A percentile compares a stretch with the other conserved stretches of the same genome.
Conservation (phyloP, 2,797 vertebrate species). For the Centroberyx gerrardi region DNA sequence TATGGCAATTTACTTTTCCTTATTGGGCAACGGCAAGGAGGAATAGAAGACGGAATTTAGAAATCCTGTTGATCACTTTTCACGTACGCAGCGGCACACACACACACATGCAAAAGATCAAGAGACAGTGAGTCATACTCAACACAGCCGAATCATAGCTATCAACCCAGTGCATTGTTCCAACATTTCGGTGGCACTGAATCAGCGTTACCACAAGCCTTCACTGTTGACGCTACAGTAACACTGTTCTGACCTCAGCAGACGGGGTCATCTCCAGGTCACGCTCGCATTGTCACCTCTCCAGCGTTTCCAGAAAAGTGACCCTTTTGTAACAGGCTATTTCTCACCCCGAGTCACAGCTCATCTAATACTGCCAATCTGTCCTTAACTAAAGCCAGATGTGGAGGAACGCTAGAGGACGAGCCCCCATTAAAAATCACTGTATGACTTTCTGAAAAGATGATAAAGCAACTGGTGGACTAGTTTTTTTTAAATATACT, state of each 20-base stretch:
- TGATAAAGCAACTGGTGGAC: slow-evolving; percentile 18
- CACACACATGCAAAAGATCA: background rate
- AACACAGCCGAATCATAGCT: slow-evolving; percentile 40
- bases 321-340: slow-evolving; percentile 57
- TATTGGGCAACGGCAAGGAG: slow-evolving; percentile 33
- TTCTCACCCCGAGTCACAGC: slow-evolving; percentile 67
- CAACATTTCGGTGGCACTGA: slow-evolving; percentile 37
- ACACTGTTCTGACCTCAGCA: slow-evolving; percentile 44
- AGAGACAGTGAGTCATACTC: slow-evolving; percentile 40
- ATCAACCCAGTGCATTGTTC: slow-evolving; percentile 24
- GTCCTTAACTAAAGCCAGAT: slow-evolving; percentile 77
- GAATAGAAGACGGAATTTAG: slow-evolving; percentile 18
- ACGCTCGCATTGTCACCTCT: slow-evolving; percentile 63
- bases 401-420: slow-evolving; percentile 50
- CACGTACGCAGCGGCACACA: background rate
- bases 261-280: slow-evolving; percentile 63
- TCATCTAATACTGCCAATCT: slow-evolving; percentile 60
- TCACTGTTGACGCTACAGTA: slow-evolving; percentile 46
- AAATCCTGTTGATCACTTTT: slow-evolving; percentile 26
- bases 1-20: slow-evolving; percentile 62
- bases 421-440: slow-evolving; percentile 46
- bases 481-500: background rate
- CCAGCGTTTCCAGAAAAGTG: slow-evolving; percentile 62
- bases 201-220: slow-evolving; percentile 40
- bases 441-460: slow-evolving; percentile 36